A percentile compares a stretch with the other conserved stretches of the same genome.
phyloP scores from a whole-genome alignment of 2,888 invertebrate species.

The Dendrolimus houi region DNA sequence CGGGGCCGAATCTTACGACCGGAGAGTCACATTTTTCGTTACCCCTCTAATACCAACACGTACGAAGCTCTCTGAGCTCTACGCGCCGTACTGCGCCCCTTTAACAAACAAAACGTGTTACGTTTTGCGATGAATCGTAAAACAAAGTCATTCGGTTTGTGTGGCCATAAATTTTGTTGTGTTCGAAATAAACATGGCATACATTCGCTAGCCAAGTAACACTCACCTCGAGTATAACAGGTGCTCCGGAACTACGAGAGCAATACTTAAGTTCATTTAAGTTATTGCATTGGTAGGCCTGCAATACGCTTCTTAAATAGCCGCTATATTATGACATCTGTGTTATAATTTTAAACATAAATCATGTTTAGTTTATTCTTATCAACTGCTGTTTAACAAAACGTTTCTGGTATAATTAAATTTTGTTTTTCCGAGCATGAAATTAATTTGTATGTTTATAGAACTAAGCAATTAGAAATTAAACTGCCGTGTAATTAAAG shows the following conservation, averaged over 20 bases:
- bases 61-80: background rate
- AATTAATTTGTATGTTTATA: background rate
- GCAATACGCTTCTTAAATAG: no score
- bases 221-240: background rate
- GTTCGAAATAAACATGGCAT: background rate
- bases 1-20: background rate
- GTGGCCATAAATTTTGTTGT: background rate
- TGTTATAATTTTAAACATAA: no score
- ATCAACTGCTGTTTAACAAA: background rate
- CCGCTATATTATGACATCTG: no score
- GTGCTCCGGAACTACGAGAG: background rate
- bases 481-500: background rate
- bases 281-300: background rate
- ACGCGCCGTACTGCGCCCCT: background rate
- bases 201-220: no score
- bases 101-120: background rate
- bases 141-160: background rate
- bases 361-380: background rate
- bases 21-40: background rate
- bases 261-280: background rate
- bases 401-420: background rate
- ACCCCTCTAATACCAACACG: background rate
- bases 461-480: background rate
- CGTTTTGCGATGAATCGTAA: background rate
- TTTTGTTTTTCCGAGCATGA: background rate